Conservation (phyloP, 2,113 vertebrate genomes). For the Aegotheles bennettii region DNA sequence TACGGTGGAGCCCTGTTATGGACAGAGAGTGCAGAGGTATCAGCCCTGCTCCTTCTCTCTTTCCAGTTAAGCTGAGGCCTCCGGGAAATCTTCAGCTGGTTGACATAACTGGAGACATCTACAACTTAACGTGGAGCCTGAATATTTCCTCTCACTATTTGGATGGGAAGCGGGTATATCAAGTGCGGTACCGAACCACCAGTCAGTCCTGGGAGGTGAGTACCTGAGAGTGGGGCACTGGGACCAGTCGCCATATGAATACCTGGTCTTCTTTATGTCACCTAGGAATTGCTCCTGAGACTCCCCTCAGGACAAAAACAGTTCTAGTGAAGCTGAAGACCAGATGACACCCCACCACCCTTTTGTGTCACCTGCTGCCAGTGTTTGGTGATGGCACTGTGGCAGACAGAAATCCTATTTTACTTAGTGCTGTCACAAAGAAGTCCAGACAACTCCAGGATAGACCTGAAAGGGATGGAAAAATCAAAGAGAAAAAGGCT, state of each 20-base stretch:
- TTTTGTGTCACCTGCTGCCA: not conserved
- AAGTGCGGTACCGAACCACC: not conserved
- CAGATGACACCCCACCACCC: not conserved
- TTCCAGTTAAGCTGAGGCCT: constrained; percentile 68
- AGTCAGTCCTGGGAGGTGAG: constrained; percentile 66
- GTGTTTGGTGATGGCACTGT: not conserved
- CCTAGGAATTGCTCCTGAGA: not conserved
- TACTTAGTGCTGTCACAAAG: not conserved
- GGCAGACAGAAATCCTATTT: not conserved
- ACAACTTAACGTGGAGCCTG: constrained; percentile 68
- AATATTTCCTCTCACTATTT: constrained; percentile 69
- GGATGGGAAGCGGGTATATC: not conserved
- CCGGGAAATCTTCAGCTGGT: constrained; percentile 47
- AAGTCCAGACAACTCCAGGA: not conserved
- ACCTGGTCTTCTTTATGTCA: not conserved
- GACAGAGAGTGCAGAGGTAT: not conserved
- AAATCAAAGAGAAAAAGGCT: not conserved
- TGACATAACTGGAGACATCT: not conserved
- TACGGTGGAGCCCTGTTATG: not conserved
- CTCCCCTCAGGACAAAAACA: not conserved
- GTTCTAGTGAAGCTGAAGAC: not conserved
- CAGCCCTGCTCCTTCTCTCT: not conserved
- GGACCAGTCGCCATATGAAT: fast-evolving
- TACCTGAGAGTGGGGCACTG: not conserved
- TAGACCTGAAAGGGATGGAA: not conserved